Evolutionary conservation across 2,888 invertebrate species (phyloP).

Genomic region (Thymelicus lineola): DNA sequence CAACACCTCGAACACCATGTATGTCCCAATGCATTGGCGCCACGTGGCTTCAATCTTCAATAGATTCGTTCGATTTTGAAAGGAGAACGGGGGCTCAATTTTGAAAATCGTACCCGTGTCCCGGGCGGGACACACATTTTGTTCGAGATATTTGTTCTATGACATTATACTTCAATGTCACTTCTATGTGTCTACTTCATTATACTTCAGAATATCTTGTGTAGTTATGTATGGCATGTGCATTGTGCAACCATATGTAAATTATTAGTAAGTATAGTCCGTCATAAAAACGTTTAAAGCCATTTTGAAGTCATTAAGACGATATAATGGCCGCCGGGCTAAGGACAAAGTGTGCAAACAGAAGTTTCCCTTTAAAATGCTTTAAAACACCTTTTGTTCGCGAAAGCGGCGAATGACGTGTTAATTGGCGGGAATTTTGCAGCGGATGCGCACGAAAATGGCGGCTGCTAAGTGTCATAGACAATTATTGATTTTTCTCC

Average conservation of each 20-base stretch:
- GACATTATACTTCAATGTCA: too few relatives aligned
- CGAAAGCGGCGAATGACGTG: conserved; percentile 61
- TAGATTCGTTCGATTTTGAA: too few relatives aligned
- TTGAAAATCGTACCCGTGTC: too few relatives aligned
- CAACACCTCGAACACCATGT: too few relatives aligned
- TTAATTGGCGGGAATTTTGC: conserved; percentile 75
- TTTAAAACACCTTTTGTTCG: conserved; percentile 72
- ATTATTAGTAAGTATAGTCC: conserved; percentile 5
- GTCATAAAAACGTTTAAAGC: conserved; percentile 36
- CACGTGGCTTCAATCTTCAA: too few relatives aligned
- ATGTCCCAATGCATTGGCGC: too few relatives aligned
- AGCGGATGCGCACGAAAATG: conserved; percentile 54
- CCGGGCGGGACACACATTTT: too few relatives aligned
- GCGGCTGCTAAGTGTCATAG: conserved; percentile 54
- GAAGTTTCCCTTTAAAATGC: conserved; percentile 63
- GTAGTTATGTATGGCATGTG: too few relatives aligned
- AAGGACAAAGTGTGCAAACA: conserved; percentile 65
- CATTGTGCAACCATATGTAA: not conserved
- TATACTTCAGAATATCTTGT: too few relatives aligned
- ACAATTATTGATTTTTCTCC: conserved; percentile 56
- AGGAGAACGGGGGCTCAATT: too few relatives aligned
- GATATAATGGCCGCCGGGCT: conserved; percentile 58
- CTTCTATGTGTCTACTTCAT: too few relatives aligned
- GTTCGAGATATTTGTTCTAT: too few relatives aligned
- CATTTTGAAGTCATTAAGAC: conserved; percentile 60